Conservation (phyloP, 1,140 invertebrate species). For the Contarinia nasturtii region DNA sequence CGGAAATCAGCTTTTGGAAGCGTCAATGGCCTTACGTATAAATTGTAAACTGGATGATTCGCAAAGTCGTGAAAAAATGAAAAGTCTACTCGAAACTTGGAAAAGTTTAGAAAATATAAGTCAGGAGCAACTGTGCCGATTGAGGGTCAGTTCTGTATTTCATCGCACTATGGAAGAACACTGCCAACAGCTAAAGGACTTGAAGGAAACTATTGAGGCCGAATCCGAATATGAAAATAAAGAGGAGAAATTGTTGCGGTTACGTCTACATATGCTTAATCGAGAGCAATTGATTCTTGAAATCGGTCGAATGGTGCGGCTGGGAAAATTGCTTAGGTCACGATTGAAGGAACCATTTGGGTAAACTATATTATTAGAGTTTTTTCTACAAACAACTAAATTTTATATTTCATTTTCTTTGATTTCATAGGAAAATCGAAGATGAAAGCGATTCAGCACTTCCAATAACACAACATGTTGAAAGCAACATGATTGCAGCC, state of each 20-base stretch:
- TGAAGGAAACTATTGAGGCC: conserved; percentile 30
- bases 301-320: conserved; percentile 49
- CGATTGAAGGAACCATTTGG: conserved; percentile 41
- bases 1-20: conserved; percentile 53
- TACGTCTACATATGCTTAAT: conserved; percentile 33
- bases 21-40: conserved; percentile 48
- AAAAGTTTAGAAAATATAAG: conserved; percentile 44
- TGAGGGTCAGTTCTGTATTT: conserved; percentile 57
- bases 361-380: conserved; percentile 2
- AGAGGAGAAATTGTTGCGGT: conserved; percentile 3
- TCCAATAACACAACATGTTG: conserved; percentile 10
- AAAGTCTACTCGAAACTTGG: conserved; percentile 46
- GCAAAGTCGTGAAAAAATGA: conserved; percentile 26
- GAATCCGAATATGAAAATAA: conserved; percentile 8
- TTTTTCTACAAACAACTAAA: neutral
- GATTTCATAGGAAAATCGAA: conserved; percentile 19
- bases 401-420: neutral
- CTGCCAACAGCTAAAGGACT: conserved; percentile 32
- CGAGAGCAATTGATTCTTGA: conserved; percentile 50
- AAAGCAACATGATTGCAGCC: conserved; percentile 36
- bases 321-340: conserved; percentile 45
- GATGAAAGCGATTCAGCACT: conserved; percentile 5
- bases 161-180: conserved; percentile 54
- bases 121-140: conserved; percentile 55
- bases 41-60: conserved; percentile 46